A percentile compares a stretch with the other conserved stretches of the same genome.
Evolutionary conservation across 2,797 vertebrate species (phyloP).

Genomic region (Merluccius polli): DNA sequence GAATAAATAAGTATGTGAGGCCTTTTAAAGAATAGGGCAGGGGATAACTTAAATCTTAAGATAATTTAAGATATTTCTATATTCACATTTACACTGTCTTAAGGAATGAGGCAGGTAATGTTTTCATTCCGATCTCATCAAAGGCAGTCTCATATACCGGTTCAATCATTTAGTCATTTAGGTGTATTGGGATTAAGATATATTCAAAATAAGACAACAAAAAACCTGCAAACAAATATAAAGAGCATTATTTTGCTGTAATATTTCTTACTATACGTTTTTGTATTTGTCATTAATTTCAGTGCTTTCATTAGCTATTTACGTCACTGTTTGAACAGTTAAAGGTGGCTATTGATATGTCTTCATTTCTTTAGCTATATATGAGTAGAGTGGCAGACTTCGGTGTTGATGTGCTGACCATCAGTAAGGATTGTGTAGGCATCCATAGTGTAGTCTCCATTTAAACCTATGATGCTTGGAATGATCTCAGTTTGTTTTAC

Average conservation of each 20-base stretch:
- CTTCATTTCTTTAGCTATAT: neutral
- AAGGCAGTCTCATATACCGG: slow-evolving; percentile 52
- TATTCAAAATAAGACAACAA: neutral
- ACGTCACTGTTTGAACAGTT: neutral
- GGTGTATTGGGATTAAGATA: neutral
- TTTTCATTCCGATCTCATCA: slow-evolving; percentile 61
- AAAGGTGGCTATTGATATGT: neutral
- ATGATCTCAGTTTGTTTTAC: slow-evolving; percentile 33
- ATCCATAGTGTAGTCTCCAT: slow-evolving; percentile 20
- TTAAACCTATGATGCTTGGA: slow-evolving; percentile 41
- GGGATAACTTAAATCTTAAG: neutral
- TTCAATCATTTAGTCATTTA: neutral
- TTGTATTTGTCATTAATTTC: neutral
- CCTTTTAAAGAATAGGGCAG: neutral
- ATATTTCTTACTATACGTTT: neutral
- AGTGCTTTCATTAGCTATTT: neutral
- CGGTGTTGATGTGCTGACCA: slow-evolving; percentile 4
- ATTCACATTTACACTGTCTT: slow-evolving; percentile 82
- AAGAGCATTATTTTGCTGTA: neutral
- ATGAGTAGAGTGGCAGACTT: neutral
- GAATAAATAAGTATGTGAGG: slow-evolving; percentile 1
- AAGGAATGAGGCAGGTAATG: slow-evolving; percentile 59
- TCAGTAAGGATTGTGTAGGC: slow-evolving; percentile 5
- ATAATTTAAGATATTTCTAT: slow-evolving; percentile 72
- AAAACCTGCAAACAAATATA: neutral